A percentile compares a stretch with the other conserved stretches of the same genome.
Evolutionary conservation across 2,113 vertebrate species (phyloP).

Genomic region (Gnathonemus echidnorhynchus): DNA sequence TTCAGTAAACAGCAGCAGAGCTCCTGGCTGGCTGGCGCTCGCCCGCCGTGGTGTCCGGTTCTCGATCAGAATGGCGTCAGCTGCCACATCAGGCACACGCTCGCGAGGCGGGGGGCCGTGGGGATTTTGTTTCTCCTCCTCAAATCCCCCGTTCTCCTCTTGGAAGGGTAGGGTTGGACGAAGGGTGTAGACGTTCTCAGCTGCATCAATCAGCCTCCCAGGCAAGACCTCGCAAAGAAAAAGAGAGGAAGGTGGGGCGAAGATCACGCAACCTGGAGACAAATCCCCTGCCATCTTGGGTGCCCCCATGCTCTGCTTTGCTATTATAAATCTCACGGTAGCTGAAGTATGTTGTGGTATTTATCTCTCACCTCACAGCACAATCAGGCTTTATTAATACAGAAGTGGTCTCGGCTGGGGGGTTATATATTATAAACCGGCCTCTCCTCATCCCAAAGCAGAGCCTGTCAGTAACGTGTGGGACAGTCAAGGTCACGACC

Average conservation of each 20-base stretch:
- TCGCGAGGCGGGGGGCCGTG: no score
- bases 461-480: not conserved
- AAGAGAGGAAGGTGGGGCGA: not conserved
- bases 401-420: not conserved
- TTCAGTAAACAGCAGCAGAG: not conserved
- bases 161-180: not conserved
- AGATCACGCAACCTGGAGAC: constrained; percentile 16
- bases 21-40: not conserved
- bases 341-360: constrained; percentile 5
- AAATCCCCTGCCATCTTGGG: constrained; percentile 10
- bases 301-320: not conserved
- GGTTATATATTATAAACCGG: not conserved
- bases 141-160: not conserved
- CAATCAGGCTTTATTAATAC: constrained; percentile 25
- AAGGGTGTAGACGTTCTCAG: not conserved
- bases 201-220: not conserved
- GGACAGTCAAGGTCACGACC: not conserved
- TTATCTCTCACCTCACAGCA: constrained; percentile 10
- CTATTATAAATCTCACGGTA: constrained; percentile 8
- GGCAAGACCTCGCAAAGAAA: not conserved
- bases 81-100: not conserved
- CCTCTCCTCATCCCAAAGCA: not conserved
- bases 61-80: not conserved
- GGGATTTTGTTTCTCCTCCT: not conserved
- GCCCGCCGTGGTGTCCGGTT: not conserved